Evolutionary conservation across 2,888 invertebrate species (phyloP), one percentile per base, ranked within the genome.

Genomic region (Odontomyia ornata): DNA sequence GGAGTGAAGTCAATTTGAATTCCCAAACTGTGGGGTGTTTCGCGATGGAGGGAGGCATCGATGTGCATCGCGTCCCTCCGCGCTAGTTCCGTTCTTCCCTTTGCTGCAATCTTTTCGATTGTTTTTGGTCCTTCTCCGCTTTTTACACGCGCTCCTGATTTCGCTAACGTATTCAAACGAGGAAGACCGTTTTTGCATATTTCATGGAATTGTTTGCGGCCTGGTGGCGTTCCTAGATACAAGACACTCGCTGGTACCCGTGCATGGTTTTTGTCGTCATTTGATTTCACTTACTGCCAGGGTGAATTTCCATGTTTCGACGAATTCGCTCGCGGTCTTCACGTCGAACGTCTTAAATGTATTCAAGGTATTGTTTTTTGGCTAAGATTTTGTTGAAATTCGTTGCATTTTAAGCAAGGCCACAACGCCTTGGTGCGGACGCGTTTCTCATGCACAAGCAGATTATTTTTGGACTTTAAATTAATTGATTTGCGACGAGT

Each of bases 361-460:
- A 72, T 72, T 72, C 71, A 72, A 72, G 71, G 52, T 56, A n/a
- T 52, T 72, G 71, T 72, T 72, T 56, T 72, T 36, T 65, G n/a
- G 30, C 36, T 36, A 65, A 65, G 36, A 36, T 21, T 21, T 36
- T 65, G 36, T 36, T 9, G 18, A 30, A 65, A 65, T 65, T 36
- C 18, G n/a, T 65, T 36, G 65, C 65, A 65, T 65, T 18, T 36
- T 65, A 65, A 65, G 65, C 65, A 65, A 65, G 65, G 65, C 65
- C 65, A 65, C n/a, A 15, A 18, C 52, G 52, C 52, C 18, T n/a
- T 18, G 36, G 11, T 65, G 9, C 65, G 36, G 23, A 65, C 36
- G 36, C 36, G 36, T 36, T 36, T 65, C 21, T 65, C 65, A 36
- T 65, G 36, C 36, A 43, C n/a, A 65, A 36, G 52, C 18, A 52